Percentiles rank a stretch among this genome's conserved stretches.
These are phyloP conservation scores for Natrix natrix DNA, from an alignment of 2,797 vertebrate genomes.

Conservation along the genomic window DNA sequence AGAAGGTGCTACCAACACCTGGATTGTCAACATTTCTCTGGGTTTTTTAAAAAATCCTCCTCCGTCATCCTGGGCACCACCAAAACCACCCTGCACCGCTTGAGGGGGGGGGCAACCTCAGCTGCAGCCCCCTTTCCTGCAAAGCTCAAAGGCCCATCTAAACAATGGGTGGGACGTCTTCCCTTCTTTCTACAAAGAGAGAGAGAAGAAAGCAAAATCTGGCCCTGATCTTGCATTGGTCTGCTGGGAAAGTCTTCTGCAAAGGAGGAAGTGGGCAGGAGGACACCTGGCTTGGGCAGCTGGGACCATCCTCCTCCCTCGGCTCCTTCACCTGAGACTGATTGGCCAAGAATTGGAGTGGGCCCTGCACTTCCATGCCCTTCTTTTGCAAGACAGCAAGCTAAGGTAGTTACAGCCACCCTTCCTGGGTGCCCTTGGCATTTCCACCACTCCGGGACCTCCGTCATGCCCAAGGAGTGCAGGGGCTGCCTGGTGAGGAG, in stretches of 20 bases:
- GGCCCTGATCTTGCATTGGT: background rate
- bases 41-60: background rate
- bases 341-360: background rate
- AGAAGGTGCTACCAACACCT: background rate
- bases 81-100: background rate
- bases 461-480: background rate
- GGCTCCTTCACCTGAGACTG: background rate
- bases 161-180: background rate
- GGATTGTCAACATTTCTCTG: background rate
- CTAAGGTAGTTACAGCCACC: background rate
- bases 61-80: background rate
- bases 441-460: background rate
- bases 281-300: background rate
- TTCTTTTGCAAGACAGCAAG: background rate
- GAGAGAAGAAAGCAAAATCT: background rate
- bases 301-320: background rate
- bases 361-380: background rate
- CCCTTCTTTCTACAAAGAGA: background rate
- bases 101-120: background rate
- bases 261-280: background rate
- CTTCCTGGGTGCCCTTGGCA: background rate
- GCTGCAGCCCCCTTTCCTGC: background rate
- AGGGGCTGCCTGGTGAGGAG: background rate
- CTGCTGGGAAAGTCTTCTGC: background rate
- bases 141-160: background rate